Percentiles rank a stretch among this genome's conserved stretches.
These are phyloP conservation scores for Colletes latitarsis DNA, from an alignment of 1,140 invertebrate species.

Conservation along the genomic window DNA sequence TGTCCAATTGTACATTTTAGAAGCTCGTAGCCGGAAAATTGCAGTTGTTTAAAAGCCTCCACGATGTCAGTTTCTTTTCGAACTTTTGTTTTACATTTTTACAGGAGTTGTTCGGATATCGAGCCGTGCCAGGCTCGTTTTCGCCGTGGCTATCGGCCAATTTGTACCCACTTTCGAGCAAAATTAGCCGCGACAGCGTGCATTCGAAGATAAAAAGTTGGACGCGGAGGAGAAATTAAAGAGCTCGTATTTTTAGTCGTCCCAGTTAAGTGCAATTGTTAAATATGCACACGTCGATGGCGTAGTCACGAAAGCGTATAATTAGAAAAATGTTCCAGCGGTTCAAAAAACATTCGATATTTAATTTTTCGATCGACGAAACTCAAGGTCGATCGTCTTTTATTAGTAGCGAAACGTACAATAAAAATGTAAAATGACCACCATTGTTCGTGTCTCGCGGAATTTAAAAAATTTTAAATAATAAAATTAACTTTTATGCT, in stretches of 20 bases:
- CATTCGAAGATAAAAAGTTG: slow-evolving; percentile 27
- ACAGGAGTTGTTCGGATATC: neutral
- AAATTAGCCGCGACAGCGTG: neutral
- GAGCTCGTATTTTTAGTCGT: slow-evolving; percentile 38
- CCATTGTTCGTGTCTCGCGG: too few species aligned
- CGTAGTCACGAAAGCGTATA: slow-evolving; percentile 42
- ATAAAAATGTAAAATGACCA: neutral
- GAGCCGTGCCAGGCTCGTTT: neutral
- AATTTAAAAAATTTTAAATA: too few species aligned
- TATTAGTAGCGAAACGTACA: neutral
- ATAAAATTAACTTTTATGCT: too few species aligned
- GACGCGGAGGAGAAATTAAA: neutral
- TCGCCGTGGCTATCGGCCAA: slow-evolving; percentile 25
- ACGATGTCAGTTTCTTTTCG: neutral
- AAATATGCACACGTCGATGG: slow-evolving; percentile 37
- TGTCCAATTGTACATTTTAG: too few species aligned
- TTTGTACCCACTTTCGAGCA: neutral
- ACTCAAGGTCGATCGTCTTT: neutral
- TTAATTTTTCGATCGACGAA: neutral
- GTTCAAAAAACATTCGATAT: neutral
- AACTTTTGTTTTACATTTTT: too few species aligned
- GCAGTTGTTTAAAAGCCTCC: neutral
- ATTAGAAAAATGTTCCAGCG: slow-evolving; percentile 28
- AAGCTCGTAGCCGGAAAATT: neutral
- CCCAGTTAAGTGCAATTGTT: slow-evolving; percentile 41